Conservation (phyloP, 2,113 vertebrate genomes). For the Struthidea cinerea region DNA sequence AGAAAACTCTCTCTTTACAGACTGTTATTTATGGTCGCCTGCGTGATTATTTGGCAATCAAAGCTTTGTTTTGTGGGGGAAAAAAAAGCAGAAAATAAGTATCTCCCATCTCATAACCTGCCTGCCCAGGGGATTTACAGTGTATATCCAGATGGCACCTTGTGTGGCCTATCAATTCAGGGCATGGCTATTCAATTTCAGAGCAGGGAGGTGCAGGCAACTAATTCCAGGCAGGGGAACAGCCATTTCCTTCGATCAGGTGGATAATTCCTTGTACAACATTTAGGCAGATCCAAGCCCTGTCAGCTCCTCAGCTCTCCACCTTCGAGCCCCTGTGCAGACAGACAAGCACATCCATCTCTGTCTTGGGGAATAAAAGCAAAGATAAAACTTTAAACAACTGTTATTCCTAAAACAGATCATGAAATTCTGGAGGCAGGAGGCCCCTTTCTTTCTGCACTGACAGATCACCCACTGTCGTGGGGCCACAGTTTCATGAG, state of each 20-base stretch:
- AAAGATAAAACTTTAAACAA: slow-evolving; percentile 38
- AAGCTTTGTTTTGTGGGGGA: not conserved
- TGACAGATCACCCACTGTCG: not conserved
- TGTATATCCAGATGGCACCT: not conserved
- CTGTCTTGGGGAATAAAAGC: slow-evolving; percentile 14
- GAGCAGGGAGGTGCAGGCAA: slow-evolving; percentile 19
- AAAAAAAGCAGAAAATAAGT: not conserved
- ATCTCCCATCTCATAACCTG: not conserved
- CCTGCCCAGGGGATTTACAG: not conserved
- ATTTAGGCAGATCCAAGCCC: slow-evolving; percentile 2
- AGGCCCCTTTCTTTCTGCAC: not conserved
- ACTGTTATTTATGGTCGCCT: not conserved
- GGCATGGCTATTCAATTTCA: slow-evolving; percentile 9
- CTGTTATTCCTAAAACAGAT: not conserved
- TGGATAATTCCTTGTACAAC: slow-evolving; percentile 5
- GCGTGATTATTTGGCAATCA: not conserved
- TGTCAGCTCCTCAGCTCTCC: not conserved
- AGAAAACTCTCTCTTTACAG: not conserved
- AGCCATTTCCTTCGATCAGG: not conserved
- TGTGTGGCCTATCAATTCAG: not conserved
- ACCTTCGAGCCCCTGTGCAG: not conserved
- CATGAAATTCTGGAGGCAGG: not conserved
- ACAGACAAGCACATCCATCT: slow-evolving; percentile 36
- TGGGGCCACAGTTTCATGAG: not conserved
- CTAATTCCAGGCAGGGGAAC: not conserved